Conservation (phyloP, 1,140 invertebrate genomes). For the Hylaeus volcanicus region DNA sequence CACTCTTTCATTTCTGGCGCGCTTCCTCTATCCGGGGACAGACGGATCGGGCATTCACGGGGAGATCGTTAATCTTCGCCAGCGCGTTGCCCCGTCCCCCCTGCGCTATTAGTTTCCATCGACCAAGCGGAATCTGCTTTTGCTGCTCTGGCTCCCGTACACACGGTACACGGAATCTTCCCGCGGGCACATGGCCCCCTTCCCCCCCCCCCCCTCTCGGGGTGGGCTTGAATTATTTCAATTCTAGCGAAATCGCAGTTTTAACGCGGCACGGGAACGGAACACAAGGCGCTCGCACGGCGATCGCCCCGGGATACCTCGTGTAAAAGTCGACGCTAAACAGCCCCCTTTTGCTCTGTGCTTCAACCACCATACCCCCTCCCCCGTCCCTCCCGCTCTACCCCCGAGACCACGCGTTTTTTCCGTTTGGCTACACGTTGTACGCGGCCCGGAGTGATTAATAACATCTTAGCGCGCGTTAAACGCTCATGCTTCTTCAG, state of each 20-base stretch:
- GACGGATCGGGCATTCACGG: constrained; percentile 19
- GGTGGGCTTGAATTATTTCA: constrained; percentile 47
- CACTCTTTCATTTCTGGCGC: constrained; percentile 11
- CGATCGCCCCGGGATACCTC: constrained; percentile 54
- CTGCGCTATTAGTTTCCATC: constrained; percentile 27
- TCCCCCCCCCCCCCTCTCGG: neutral
- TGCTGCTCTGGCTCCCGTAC: neutral
- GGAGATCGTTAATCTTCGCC: constrained; percentile 44
- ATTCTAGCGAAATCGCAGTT: constrained; percentile 46
- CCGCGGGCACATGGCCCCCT: neutral
- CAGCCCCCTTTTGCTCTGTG: constrained; percentile 44
- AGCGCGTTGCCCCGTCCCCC: constrained; percentile 14
- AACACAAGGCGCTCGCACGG: constrained; percentile 6
- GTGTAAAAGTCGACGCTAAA: constrained; percentile 60
- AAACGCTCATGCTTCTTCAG: constrained; percentile 66
- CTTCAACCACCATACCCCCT: neutral
- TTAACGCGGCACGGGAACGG: constrained; percentile 8
- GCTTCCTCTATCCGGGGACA: neutral
- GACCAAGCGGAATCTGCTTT: too few species aligned
- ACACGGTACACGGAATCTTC: constrained; percentile 13
- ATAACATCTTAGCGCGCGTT: constrained; percentile 65
- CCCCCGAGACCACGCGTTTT: neutral
- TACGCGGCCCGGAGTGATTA: constrained; percentile 56
- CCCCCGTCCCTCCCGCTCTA: neutral
- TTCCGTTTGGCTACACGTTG: constrained; percentile 36